Percentiles rank a stretch among this genome's conserved stretches.
Evolutionary conservation across 35 echinoderm and acorn worm genomes (phyloP).

Genomic region (Ophiothrix spiculata): DNA sequence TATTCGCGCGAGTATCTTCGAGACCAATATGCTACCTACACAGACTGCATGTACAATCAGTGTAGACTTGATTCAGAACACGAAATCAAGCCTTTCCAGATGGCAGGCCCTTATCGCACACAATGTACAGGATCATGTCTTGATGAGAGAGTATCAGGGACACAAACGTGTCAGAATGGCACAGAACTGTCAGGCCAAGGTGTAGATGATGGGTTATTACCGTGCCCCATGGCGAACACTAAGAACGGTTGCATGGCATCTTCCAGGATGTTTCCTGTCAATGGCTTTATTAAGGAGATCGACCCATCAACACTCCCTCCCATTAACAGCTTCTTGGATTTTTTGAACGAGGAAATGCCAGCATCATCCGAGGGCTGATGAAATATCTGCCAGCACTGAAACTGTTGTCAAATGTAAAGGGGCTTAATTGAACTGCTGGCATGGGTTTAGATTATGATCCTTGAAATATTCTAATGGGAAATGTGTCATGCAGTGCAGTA

Average conservation of each 20-base stretch:
- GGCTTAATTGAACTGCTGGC: too few relatives aligned
- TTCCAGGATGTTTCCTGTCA: conserved; percentile 34
- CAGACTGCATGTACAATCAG: background rate
- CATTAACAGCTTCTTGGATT: conserved; percentile 90
- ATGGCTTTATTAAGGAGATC: background rate
- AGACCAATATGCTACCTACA: conserved; percentile 15
- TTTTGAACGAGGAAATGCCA: conserved; percentile 76
- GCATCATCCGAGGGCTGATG: background rate
- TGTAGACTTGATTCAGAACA: conserved; percentile 5
- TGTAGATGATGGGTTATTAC: conserved; percentile 36
- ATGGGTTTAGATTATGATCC: too few relatives aligned
- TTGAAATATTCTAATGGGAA: too few relatives aligned
- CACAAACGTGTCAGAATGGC: conserved; percentile 11
- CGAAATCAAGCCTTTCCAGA: conserved; percentile 56
- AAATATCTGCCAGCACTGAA: too few relatives aligned
- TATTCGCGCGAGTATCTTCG: conserved; percentile 31
- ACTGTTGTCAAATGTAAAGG: too few relatives aligned
- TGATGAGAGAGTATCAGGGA: conserved; percentile 2
- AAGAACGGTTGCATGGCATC: conserved; percentile 69
- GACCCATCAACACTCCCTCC: background rate
- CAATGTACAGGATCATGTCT: conserved; percentile 13
- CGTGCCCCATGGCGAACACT: conserved; percentile 74
- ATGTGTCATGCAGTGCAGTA: too few relatives aligned
- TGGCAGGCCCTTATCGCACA: conserved; percentile 11
- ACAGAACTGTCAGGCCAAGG: background rate